phyloP scores from a whole-genome alignment of 2,888 invertebrate species.

The Cataglyphis cursor region DNA sequence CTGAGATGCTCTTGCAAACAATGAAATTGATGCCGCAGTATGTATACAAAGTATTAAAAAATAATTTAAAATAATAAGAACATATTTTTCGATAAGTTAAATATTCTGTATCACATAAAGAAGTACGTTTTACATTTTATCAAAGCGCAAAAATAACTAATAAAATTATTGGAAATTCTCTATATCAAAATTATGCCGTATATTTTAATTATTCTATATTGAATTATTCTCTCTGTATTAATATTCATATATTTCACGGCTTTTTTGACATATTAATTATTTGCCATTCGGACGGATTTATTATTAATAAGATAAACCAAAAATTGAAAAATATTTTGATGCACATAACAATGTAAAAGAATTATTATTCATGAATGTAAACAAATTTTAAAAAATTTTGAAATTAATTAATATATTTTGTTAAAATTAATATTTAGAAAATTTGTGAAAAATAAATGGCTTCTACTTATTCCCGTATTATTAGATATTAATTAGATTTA shows the following conservation, averaged over 20 bases:
- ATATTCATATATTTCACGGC: neutral
- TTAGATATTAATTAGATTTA: too few relatives aligned
- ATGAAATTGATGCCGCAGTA: slow-evolving; percentile 88
- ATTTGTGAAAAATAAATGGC: neutral
- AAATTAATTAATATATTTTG: neutral
- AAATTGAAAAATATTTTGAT: neutral
- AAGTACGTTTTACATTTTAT: neutral
- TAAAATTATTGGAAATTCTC: neutral
- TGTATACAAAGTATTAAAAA: slow-evolving; percentile 33
- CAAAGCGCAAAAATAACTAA: neutral
- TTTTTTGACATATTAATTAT: neutral
- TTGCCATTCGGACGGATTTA: neutral
- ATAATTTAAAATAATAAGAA: neutral
- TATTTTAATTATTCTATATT: neutral
- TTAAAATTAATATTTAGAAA: neutral
- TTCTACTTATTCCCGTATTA: neutral
- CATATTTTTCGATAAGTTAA: neutral
- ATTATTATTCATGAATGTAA: neutral
- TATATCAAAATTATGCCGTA: neutral
- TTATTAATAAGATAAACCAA: neutral
- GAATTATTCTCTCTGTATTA: neutral
- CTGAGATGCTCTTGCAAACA: slow-evolving; percentile 92
- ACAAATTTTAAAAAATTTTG: neutral
- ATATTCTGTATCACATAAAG: neutral
- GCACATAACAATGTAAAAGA: neutral